Conservation (phyloP, 2,888 invertebrate genomes). For the Ophion costatus region DNA sequence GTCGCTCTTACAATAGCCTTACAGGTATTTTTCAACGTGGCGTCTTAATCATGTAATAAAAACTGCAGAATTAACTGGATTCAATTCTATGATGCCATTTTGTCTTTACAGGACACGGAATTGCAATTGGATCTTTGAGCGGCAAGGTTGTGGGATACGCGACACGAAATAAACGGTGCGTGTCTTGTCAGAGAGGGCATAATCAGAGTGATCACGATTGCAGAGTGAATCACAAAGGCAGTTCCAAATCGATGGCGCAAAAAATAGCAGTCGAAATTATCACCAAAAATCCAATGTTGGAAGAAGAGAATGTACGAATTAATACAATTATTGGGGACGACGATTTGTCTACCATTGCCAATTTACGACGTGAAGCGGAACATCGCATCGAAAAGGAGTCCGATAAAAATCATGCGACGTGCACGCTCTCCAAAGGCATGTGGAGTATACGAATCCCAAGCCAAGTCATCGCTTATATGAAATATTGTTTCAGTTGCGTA, state of each 20-base stretch:
- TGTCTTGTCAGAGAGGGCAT: constrained; percentile 65
- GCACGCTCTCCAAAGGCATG: constrained; percentile 35
- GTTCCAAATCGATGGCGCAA: constrained; percentile 73
- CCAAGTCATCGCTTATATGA: constrained; percentile 64
- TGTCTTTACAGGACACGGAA: constrained; percentile 47
- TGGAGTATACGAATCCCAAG: constrained; percentile 43
- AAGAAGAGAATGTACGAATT: constrained; percentile 57
- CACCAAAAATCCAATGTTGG: constrained; percentile 62
- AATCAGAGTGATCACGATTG: constrained; percentile 68
- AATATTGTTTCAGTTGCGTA: constrained; percentile 66
- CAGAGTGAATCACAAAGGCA: constrained; percentile 48
- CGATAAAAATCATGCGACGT: constrained; percentile 52
- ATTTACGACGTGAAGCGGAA: constrained; percentile 55
- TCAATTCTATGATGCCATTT: background rate
- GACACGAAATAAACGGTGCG: constrained; percentile 64
- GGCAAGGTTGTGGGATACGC: constrained; percentile 66
- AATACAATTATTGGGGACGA: constrained; percentile 69
- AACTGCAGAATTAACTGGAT: background rate
- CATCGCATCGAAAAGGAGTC: constrained; percentile 60
- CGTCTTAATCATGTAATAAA: background rate
- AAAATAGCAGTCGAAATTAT: constrained; percentile 67
- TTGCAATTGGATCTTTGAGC: constrained; percentile 61
- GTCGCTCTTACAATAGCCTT: too few species aligned
- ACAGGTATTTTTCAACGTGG: too few species aligned
- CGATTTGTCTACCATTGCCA: constrained; percentile 67